Evolutionary conservation across 2,888 invertebrate species (phyloP).

Genomic region (Pterobdella sp.): DNA sequence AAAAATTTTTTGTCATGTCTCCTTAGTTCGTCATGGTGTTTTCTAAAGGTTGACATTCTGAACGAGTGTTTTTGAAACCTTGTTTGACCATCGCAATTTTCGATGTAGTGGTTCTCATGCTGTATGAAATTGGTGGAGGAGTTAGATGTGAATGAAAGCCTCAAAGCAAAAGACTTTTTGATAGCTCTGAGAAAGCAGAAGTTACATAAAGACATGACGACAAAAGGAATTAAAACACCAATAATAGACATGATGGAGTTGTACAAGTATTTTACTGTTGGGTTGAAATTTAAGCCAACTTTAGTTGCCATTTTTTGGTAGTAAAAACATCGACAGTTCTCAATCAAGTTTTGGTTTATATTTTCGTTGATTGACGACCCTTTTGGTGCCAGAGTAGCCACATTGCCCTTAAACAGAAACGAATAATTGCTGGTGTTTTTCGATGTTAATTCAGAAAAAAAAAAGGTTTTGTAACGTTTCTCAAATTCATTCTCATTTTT

Average conservation of each 20-base stretch:
- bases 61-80: too few relatives aligned
- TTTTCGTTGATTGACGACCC: not conserved
- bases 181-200: slow-evolving; percentile 46
- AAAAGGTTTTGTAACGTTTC: too few relatives aligned
- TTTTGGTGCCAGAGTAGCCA: not conserved
- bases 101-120: too few relatives aligned
- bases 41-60: not conserved
- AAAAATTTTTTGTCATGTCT: not conserved
- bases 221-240: slow-evolving; percentile 44
- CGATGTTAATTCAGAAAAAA: too few relatives aligned
- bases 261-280: slow-evolving; percentile 41
- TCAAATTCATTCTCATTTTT: too few relatives aligned
- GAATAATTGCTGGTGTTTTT: too few relatives aligned
- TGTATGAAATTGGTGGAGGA: too few relatives aligned
- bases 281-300: slow-evolving; percentile 23
- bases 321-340: slow-evolving; percentile 21
- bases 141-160: slow-evolving; percentile 34
- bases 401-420: not conserved
- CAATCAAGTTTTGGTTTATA: slow-evolving; percentile 1
- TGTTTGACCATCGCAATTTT: too few relatives aligned
- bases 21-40: not conserved
- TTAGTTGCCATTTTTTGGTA: slow-evolving; percentile 29
- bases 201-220: slow-evolving; percentile 46
- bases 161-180: slow-evolving; percentile 43
- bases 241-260: slow-evolving; percentile 43